Percentiles rank a stretch among this genome's conserved stretches.
phyloP scores from a whole-genome alignment of 2,797 vertebrate genomes.

The Siniperca scherzeri region DNA sequence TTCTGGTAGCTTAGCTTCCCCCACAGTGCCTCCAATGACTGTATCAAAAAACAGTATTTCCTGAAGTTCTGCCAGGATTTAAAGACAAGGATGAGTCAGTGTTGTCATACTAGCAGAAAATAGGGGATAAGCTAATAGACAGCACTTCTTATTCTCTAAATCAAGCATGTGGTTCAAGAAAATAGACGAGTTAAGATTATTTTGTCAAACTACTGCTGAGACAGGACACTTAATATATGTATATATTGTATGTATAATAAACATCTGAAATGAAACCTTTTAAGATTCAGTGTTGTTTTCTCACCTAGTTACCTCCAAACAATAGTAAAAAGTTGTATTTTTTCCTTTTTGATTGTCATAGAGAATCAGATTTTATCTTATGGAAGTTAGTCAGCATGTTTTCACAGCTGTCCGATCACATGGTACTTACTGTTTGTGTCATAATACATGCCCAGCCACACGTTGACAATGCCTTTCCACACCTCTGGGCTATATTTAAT shows the following conservation, averaged over 20 bases:
- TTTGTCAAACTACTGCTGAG: not conserved
- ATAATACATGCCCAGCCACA: constrained; percentile 91
- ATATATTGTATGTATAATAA: not conserved
- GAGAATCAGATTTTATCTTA: not conserved
- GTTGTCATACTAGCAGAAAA: constrained; percentile 17
- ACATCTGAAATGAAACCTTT: not conserved
- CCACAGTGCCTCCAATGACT: not conserved
- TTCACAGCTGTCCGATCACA: constrained; percentile 29
- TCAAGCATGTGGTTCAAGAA: not conserved
- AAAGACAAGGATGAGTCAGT: constrained; percentile 15
- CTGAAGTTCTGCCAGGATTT: constrained; percentile 24
- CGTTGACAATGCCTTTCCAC: constrained; percentile 85
- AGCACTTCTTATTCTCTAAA: not conserved
- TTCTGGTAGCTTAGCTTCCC: constrained; percentile 2
- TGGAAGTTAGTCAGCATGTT: constrained; percentile 5
- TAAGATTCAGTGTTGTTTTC: not conserved
- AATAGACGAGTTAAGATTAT: not conserved
- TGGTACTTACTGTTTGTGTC: constrained; percentile 88
- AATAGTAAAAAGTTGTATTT: not conserved
- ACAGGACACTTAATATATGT: not conserved
- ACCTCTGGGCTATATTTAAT: constrained; percentile 83
- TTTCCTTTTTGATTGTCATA: not conserved
- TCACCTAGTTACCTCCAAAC: not conserved
- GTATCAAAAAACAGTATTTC: constrained; percentile 51
- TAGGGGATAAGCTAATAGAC: not conserved